Conservation (phyloP, 1,140 invertebrate species). For the Dreissena polymorpha region DNA sequence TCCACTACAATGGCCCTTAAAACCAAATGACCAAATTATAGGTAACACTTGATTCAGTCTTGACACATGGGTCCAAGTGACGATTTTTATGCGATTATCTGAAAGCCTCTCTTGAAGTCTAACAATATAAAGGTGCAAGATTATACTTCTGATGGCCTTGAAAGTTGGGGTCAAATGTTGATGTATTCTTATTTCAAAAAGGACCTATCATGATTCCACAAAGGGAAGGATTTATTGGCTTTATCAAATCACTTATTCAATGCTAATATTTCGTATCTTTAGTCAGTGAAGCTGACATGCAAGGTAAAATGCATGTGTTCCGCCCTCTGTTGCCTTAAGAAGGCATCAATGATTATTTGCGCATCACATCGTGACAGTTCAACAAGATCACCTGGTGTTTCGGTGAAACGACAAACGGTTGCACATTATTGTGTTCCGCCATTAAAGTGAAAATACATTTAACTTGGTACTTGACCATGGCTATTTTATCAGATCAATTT, state of each 20-base stretch:
- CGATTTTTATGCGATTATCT: constrained; percentile 24
- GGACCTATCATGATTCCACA: too few relatives aligned
- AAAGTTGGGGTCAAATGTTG: constrained; percentile 10
- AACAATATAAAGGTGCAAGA: constrained; percentile 46
- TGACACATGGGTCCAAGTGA: constrained; percentile 47
- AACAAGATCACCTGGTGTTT: constrained; percentile 28
- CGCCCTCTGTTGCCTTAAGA: constrained; percentile 27
- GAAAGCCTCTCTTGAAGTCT: constrained; percentile 11
- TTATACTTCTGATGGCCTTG: constrained; percentile 19
- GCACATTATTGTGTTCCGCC: neutral
- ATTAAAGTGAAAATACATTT: constrained; percentile 11
- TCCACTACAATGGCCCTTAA: constrained; percentile 41
- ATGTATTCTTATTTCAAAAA: neutral
- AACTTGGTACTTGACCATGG: neutral
- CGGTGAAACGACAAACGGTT: neutral
- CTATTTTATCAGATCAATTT: too few relatives aligned
- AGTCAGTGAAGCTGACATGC: constrained; percentile 43
- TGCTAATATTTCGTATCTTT: constrained; percentile 24
- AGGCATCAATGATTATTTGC: constrained; percentile 34
- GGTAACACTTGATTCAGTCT: constrained; percentile 38
- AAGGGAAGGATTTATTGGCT: too few relatives aligned
- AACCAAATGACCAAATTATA: constrained; percentile 57
- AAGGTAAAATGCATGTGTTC: constrained; percentile 49
- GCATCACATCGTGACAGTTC: constrained; percentile 39
- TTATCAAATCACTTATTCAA: too few relatives aligned